Evolutionary conservation across 1,140 invertebrate species (phyloP), one percentile per base, ranked within the genome.

Genomic region (Drosophila ambigua): DNA sequence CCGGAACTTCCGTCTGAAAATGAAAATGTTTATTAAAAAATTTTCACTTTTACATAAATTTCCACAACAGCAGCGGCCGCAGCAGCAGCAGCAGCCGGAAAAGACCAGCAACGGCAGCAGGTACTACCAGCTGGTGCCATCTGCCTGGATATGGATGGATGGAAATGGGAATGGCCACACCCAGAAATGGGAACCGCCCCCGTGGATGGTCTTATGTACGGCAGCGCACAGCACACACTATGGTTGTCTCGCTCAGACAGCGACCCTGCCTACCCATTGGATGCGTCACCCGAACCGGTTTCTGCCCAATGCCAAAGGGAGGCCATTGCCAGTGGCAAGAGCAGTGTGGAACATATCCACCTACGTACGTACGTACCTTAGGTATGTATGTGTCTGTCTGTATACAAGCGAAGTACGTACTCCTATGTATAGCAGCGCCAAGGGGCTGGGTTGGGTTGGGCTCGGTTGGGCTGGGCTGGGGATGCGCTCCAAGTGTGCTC

Each of bases 11-110:
- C 79, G 83, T 59, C 64, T 49, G 76, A 79, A 83, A 83, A 88
- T 88, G 76, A 77, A 79, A 88, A 88, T 83, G 79, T 88, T 88
- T 88, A 88, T 88, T 88, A 77, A 88, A 88, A 79, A 88, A 74
- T 88, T 77, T 88, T 79, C 79, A 88, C 83, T 88, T 88, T 88
- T 83, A 79, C 84, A 88, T 88, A 88, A 63, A 88, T 79, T 79
- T 58, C n/a, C 16, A 16, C 11, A 55, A 31, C 41, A 15, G 39
- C 20, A 41, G 44, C 44, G 43, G 45, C 26, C 13, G 51, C 57
- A 46, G 51, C 51, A 66, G 43, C 46, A 54, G 48, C 48, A 60
- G 52, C 67, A 72, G 65, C 72, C 57, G 68, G 63, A 13, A 39
- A 39, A 39, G 11, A 39, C 35, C 55, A 31, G 54, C 26, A 26